Evolutionary conservation across 1,140 invertebrate species (phyloP).

Genomic region (Polypedilum vanderplanki): DNA sequence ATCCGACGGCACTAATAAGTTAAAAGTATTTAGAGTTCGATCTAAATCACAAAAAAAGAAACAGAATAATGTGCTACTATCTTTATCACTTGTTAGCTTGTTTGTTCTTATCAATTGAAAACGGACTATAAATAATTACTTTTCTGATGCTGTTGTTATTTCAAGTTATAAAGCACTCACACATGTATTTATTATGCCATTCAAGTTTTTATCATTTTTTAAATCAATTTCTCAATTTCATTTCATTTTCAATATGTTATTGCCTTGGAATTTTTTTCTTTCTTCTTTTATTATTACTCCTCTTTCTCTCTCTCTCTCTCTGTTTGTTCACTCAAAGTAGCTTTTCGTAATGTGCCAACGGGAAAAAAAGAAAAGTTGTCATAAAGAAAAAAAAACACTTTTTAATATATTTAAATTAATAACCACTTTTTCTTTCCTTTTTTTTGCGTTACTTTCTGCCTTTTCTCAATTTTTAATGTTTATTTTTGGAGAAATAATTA

Average conservation of each 20-base stretch:
- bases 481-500: too few relatives aligned
- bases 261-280: neutral
- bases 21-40: neutral
- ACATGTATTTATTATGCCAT: constrained; percentile 2
- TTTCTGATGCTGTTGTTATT: neutral
- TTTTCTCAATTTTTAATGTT: neutral
- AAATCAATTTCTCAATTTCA: constrained; percentile 9
- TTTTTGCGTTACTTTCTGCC: neutral
- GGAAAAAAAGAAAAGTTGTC: constrained; percentile 15
- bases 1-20: neutral
- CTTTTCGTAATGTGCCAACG: constrained; percentile 16
- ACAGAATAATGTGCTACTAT: neutral
- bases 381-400: constrained; percentile 5
- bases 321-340: neutral
- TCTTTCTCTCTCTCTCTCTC: neutral
- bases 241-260: constrained; percentile 11
- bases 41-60: neutral
- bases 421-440: constrained; percentile 26
- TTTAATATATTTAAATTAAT: constrained; percentile 24
- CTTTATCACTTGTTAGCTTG: neutral
- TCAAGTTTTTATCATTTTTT: constrained; percentile 28
- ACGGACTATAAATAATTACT: neutral
- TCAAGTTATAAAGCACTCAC: neutral
- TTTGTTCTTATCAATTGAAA: neutral
- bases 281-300: neutral